A percentile compares a stretch with the other conserved stretches of the same genome.
Conservation (phyloP, 1,140 invertebrate genomes). For the Microplitis mediator region DNA sequence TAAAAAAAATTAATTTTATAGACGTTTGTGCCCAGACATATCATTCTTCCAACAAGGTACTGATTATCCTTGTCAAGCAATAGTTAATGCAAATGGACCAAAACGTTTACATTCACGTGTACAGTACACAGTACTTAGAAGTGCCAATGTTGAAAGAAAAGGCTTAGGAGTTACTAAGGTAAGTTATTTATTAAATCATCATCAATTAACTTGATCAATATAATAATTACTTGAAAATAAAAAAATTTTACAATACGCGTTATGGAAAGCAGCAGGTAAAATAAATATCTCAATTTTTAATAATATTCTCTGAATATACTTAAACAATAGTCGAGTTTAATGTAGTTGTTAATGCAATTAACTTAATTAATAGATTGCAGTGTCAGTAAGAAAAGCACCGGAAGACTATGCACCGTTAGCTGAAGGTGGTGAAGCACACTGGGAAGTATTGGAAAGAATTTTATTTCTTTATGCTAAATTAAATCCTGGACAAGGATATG, state of each 20-base stretch:
- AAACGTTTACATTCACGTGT: slow-evolving; percentile 87
- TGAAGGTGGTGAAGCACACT: slow-evolving; percentile 86
- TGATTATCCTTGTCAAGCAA: slow-evolving; percentile 79
- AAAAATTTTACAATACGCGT: slow-evolving; percentile 7
- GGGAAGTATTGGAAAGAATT: slow-evolving; percentile 97
- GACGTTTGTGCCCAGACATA: slow-evolving; percentile 92
- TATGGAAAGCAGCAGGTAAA: slow-evolving; percentile 55
- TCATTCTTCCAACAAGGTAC: slow-evolving; percentile 95
- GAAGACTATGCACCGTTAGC: slow-evolving; percentile 83
- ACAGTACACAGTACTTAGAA: slow-evolving; percentile 82
- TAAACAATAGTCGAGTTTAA: neutral
- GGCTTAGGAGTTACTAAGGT: slow-evolving; percentile 90
- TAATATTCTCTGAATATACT: neutral
- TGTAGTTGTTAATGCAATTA: too few species aligned
- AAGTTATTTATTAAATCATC: slow-evolving; percentile 38
- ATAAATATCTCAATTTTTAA: neutral
- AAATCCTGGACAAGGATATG: slow-evolving; percentile 96
- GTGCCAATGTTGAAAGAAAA: slow-evolving; percentile 85
- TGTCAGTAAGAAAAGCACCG: slow-evolving; percentile 69
- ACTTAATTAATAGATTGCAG: slow-evolving; percentile 62
- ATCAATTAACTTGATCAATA: too few species aligned
- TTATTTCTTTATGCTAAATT: slow-evolving; percentile 97
- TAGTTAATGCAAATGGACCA: slow-evolving; percentile 75
- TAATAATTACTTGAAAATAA: neutral
- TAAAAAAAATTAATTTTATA: slow-evolving; percentile 46